Conservation (phyloP, 2,888 invertebrate genomes). For the Eristalis tenax region DNA sequence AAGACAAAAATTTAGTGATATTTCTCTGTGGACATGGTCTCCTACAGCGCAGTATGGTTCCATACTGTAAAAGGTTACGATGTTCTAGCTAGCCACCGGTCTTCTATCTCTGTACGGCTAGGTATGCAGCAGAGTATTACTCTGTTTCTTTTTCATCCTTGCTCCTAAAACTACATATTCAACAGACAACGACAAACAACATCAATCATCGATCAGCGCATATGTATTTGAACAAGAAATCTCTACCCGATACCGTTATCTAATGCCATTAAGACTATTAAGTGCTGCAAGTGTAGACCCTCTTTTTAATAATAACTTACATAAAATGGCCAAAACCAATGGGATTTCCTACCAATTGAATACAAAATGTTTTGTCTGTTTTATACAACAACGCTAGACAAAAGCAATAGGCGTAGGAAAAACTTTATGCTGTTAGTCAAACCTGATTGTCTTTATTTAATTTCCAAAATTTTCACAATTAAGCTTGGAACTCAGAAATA, state of each 20-base stretch:
- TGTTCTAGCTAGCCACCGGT: no score
- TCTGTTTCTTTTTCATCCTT: no score
- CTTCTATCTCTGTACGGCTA: no score
- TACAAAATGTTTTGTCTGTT: neutral
- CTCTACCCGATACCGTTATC: neutral
- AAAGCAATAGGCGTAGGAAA: neutral
- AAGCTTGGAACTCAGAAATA: conserved; percentile 27
- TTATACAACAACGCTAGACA: conserved; percentile 16
- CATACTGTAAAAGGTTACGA: no score
- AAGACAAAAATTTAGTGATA: no score
- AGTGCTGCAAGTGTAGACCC: neutral
- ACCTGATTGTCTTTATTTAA: conserved; percentile 25
- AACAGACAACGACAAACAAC: neutral
- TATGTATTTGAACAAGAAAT: neutral
- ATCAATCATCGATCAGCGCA: neutral
- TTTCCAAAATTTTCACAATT: conserved; percentile 53
- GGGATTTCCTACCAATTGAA: neutral
- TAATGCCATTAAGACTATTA: neutral
- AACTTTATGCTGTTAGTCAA: neutral
- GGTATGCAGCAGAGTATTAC: no score
- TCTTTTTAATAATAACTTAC: conserved; percentile 11
- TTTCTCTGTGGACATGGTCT: no score
- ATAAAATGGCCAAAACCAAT: conserved; percentile 7
- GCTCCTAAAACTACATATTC: no score
- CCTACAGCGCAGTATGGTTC: no score